Base-by-base conservation (phyloP, 1,140 invertebrate species). In the Magallana ariakensis region DNA sequence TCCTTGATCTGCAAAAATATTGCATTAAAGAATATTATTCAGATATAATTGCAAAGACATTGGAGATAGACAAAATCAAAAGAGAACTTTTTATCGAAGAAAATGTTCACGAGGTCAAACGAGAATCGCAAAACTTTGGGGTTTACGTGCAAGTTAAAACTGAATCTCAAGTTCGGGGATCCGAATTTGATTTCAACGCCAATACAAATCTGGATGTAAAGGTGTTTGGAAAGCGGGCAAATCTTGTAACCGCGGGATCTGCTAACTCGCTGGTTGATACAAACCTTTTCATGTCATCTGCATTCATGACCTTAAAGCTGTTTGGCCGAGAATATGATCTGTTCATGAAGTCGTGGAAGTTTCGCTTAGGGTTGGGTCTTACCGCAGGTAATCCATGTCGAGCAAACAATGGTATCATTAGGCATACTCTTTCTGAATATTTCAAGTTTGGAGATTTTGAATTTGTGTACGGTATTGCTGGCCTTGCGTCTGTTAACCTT, bases 291-390 rank as follows among this genome's bases (percentile, higher is more conserved):
- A 82, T 82, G 80, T 82, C 80, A 10, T 54, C 54, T 9, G 54
- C 33, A 7, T 82, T 82, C 33, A 56, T 56, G 46, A 82, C 46
- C 5, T 54, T 82, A 15, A 82, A 54, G 10, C 22, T 82, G 16
- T 82, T 55, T 55, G 54, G 54, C n/a, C 15, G 54, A 56, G 80
- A 55, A 54, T 82, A 54, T 16, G 80, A 82, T 53, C 54, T 82
- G 33, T 82, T 82, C n/a, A 82, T 82, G 80, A 55, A 82, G 46
- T 54, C 54, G 54, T 82, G 80, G 80, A 55, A 54, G 54, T 82
- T 56, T n/a, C n/a, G 55, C 10, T 19, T 82, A 82, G n/a, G n/a
- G 19, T 55, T 82, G 9, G 80, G 80, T 22, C 15, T 82, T n/a
- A 16, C 19, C 53, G 54, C 33, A n/a, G 80, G 80, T 10, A 22